These are phyloP conservation scores for Campopleginae sp. DNA, from an alignment of 2,888 invertebrate genomes.

Conservation along the genomic window DNA sequence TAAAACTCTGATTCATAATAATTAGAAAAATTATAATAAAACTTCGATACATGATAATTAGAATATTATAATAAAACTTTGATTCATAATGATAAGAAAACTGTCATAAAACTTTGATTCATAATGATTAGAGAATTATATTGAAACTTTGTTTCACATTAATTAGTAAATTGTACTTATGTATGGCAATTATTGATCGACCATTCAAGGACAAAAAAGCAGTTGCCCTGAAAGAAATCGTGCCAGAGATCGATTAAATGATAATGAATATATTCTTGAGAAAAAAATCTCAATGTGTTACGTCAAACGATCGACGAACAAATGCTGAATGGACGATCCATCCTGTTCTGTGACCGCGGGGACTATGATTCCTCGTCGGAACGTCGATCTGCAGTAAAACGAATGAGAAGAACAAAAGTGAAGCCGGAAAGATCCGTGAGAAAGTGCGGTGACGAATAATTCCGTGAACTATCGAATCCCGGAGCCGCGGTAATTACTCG, in stretches of 20 bases:
- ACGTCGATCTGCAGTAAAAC: not conserved
- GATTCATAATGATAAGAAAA: slow-evolving; percentile 25
- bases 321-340: not conserved
- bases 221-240: not conserved
- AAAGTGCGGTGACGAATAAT: slow-evolving; percentile 57
- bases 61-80: slow-evolving; percentile 34
- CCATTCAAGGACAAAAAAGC: slow-evolving; percentile 7
- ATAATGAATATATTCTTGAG: not conserved
- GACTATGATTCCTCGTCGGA: not conserved
- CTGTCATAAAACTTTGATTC: slow-evolving; percentile 37
- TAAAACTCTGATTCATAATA: slow-evolving; percentile 40
- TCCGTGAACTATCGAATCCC: not conserved
- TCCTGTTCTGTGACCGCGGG: not conserved
- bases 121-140: slow-evolving; percentile 18
- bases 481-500: not conserved
- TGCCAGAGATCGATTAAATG: not conserved
- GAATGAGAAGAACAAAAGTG: not conserved
- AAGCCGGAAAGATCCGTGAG: slow-evolving; percentile 49
- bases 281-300: not conserved
- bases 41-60: slow-evolving; percentile 37
- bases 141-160: slow-evolving; percentile 46
- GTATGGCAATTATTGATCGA: not conserved
- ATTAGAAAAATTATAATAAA: slow-evolving; percentile 29
- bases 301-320: not conserved
- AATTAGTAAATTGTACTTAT: not conserved